Conservation (phyloP, 1,140 invertebrate species). For the Trachelipus rathkii region DNA sequence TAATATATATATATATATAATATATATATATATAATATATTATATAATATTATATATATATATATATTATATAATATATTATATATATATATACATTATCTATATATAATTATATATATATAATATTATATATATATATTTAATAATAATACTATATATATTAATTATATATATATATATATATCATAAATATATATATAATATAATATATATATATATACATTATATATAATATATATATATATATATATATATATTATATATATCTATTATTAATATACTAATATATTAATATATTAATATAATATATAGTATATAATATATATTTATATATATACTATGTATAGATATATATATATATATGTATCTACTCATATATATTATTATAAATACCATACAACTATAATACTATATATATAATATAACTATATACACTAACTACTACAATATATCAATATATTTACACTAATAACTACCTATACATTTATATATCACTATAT, state of each 20-base stretch:
- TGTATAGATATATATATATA: neutral
- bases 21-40: neutral
- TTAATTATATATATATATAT: slow-evolving; percentile 8
- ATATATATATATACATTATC: neutral
- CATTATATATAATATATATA: neutral
- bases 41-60: neutral
- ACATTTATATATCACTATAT: too few species aligned
- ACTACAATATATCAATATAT: too few species aligned
- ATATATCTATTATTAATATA: neutral
- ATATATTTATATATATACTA: neutral
- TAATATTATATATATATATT: neutral
- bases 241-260: neutral
- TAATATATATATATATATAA: neutral
- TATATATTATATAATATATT: neutral
- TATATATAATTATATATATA: neutral
- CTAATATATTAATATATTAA: neutral
- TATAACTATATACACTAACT: too few species aligned
- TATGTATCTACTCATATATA: too few species aligned
- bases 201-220: neutral
- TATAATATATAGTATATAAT: too few species aligned
- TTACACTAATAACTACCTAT: too few species aligned
- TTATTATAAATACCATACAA: too few species aligned
- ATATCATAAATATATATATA: neutral
- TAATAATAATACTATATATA: too few species aligned
- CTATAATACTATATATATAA: too few species aligned